Evolutionary conservation across 2,113 vertebrate species (phyloP).

Genomic region (Indicator indicator): DNA sequence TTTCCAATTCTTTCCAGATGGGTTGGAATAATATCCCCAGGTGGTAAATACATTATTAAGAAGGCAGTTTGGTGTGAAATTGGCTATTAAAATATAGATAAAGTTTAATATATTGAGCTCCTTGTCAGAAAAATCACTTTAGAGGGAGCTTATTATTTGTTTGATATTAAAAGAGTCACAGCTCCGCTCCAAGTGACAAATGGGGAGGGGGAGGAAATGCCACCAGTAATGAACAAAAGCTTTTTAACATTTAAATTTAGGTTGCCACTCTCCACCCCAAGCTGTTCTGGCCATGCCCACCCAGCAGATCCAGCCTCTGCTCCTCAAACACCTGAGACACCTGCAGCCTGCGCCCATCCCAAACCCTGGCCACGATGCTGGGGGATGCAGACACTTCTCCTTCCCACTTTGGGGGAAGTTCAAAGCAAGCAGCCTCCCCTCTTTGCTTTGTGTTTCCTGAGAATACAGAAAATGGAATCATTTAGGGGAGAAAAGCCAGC

Average conservation of each 20-base stretch:
- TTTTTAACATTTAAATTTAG: conserved; percentile 85
- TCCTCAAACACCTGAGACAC: not conserved
- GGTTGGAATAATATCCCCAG: conserved; percentile 87
- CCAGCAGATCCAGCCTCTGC: not conserved
- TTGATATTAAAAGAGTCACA: conserved; percentile 88
- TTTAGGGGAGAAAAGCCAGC: not conserved
- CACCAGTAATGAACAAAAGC: conserved; percentile 82
- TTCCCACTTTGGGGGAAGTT: not conserved
- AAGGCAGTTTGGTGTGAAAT: conserved; percentile 90
- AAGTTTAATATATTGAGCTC: conserved; percentile 89
- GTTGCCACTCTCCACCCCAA: conserved; percentile 52
- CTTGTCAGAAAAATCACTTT: conserved; percentile 89
- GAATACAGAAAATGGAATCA: not conserved
- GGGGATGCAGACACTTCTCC: fast-evolving
- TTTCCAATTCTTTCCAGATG: conserved; percentile 88
- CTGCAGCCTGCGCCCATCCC: not conserved
- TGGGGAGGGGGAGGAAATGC: conserved; percentile 75
- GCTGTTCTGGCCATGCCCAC: conserved; percentile 17
- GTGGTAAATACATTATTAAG: conserved; percentile 89
- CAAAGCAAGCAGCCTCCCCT: not conserved
- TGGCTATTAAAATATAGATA: conserved; percentile 90
- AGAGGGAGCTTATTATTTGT: conserved; percentile 87
- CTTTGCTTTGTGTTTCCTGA: not conserved
- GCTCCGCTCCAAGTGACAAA: conserved; percentile 84
- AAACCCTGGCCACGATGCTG: fast-evolving